Conservation (phyloP, 2,113 vertebrate species). For the Sitta europaea region DNA sequence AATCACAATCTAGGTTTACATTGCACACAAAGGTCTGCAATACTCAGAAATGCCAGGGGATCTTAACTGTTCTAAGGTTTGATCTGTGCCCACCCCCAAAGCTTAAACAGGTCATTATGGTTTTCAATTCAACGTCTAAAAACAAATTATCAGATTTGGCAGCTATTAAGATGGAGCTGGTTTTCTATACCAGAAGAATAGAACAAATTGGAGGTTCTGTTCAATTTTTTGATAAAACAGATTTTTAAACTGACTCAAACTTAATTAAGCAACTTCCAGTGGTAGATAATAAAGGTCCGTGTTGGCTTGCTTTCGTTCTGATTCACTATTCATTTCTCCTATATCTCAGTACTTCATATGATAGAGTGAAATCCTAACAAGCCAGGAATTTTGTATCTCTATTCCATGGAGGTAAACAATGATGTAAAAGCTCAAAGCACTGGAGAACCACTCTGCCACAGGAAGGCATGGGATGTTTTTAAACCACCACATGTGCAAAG, state of each 20-base stretch:
- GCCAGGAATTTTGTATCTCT: neutral
- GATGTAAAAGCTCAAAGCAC: neutral
- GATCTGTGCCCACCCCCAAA: neutral
- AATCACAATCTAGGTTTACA: neutral
- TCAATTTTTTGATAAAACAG: neutral
- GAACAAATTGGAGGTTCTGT: neutral
- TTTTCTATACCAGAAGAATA: neutral
- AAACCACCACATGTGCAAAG: neutral
- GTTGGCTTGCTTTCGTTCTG: neutral
- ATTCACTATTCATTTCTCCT: neutral
- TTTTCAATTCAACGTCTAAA: neutral
- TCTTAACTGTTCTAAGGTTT: conserved; percentile 66
- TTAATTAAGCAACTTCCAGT: neutral
- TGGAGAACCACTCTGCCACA: neutral
- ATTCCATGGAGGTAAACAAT: neutral
- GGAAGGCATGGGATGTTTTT: neutral
- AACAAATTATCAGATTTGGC: neutral
- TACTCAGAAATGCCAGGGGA: conserved; percentile 63
- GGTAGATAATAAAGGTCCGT: neutral
- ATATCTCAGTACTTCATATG: neutral
- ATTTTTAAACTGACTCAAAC: neutral
- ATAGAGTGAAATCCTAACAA: neutral
- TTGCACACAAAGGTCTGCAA: conserved; percentile 38
- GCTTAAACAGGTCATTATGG: neutral
- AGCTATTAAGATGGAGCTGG: neutral